Base-by-base conservation (phyloP, 1,140 invertebrate species). In the Caenorhabditis brenneri region DNA sequence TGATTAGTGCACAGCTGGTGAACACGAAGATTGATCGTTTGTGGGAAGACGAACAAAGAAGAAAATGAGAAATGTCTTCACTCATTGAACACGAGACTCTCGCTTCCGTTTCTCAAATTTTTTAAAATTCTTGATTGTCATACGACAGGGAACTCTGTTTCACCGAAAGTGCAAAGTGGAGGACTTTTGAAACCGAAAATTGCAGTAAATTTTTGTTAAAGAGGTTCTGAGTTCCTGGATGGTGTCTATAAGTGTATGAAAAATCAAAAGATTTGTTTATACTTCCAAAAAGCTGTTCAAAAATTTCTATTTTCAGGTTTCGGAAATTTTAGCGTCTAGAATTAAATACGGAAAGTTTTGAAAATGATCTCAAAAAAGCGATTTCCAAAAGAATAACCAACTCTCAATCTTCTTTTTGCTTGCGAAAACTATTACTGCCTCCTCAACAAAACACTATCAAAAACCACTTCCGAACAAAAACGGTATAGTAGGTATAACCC, bases 61-160 rank as follows among this genome's bases (percentile, higher is more conserved):
- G 36, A 42, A 74, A 74, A 74, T 42, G 65, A 74, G 65, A 74
- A 74, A 74, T 74, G 36, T 74, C 36, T 74, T n/a, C 46, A 74
- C 65, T 42, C 36, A 74, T 74, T 42, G 33, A 74, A 42, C 65
- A 74, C 65, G 19, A 74, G 65, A 39, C 36, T 74, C 65, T 24
- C 12, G 65, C 36, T 74, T 46, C 36, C 58, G 29, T 36, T 65
- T 65, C 58, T 65, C 36, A 24, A n/a, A 74, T 36, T 46, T 65
- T 46, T 74, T 31, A 2, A 42, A 74, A 42, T 22, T 74, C 36
- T 42, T 46, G 65, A 46, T 46, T 42, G 65, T 74, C 65, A 74
- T 46, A 42, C 7, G 65, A 36, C 31, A 12, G n/a, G n/a, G 31
- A 65, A 55, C 53, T 55, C 53, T 10, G 5, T 7, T 55, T 55